Conservation (phyloP, 2,113 vertebrate genomes). For the Tricholaema leucomelas region DNA sequence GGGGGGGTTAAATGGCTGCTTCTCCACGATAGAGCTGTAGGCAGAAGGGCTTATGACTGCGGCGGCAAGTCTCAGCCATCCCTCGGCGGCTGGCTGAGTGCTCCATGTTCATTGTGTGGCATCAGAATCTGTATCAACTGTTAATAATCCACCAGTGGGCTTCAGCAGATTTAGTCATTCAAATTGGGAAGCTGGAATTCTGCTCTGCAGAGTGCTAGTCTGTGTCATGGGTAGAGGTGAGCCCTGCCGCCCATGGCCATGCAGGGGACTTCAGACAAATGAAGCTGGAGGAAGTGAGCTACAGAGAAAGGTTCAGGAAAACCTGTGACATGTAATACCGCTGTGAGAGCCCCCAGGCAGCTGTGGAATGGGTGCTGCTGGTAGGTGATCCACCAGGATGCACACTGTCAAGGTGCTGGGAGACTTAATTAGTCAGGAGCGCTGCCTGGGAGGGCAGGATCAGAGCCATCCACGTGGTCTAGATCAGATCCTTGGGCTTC, state of each 20-base stretch:
- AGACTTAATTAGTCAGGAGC: neutral
- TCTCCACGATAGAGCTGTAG: neutral
- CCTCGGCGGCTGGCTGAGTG: neutral
- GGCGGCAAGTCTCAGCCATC: neutral
- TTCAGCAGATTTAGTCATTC: conserved; percentile 25
- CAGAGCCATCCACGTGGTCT: neutral
- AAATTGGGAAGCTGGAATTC: conserved; percentile 1
- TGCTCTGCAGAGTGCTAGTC: neutral
- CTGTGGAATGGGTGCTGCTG: neutral
- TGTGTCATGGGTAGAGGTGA: conserved; percentile 7
- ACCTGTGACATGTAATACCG: neutral
- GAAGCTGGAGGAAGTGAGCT: neutral
- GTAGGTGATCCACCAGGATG: neutral
- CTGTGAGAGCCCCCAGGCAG: neutral
- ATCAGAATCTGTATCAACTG: conserved; percentile 3
- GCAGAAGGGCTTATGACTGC: neutral
- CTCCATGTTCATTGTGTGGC: neutral
- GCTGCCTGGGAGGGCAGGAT: neutral
- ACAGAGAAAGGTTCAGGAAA: conserved; percentile 3
- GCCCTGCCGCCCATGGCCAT: neutral
- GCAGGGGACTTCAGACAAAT: neutral
- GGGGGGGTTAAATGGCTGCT: neutral
- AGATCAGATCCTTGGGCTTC: neutral
- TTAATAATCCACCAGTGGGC: conserved; percentile 36
- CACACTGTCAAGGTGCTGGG: neutral